phyloP scores from a whole-genome alignment of 1,140 invertebrate genomes.

The Ericerus pela region DNA sequence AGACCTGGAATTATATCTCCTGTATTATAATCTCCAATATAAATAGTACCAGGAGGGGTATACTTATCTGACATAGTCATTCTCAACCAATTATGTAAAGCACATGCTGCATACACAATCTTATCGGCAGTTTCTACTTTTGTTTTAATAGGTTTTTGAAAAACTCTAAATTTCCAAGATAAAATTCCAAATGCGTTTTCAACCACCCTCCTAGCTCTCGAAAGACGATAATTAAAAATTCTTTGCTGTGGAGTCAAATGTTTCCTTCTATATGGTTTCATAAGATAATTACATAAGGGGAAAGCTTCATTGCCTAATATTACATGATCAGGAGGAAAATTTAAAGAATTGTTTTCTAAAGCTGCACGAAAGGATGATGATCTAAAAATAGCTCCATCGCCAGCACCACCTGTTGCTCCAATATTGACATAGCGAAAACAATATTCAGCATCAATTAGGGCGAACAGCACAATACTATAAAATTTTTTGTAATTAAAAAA shows the following conservation, averaged over 20 bases:
- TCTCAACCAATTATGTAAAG: too few relatives aligned
- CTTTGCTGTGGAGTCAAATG: slow-evolving; percentile 22
- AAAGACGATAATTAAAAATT: slow-evolving; percentile 30
- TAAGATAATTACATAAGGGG: slow-evolving; percentile 15
- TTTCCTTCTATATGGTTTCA: slow-evolving; percentile 7
- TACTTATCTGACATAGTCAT: too few relatives aligned
- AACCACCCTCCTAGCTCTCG: slow-evolving; percentile 25
- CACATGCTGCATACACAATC: slow-evolving; percentile 21
- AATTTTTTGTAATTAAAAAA: slow-evolving; percentile 37
- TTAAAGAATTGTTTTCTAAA: slow-evolving; percentile 15
- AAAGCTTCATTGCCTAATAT: slow-evolving; percentile 17
- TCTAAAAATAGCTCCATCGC: slow-evolving; percentile 26
- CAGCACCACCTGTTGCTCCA: slow-evolving; percentile 26
- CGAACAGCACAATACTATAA: slow-evolving; percentile 32
- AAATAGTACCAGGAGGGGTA: too few relatives aligned
- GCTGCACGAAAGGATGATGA: slow-evolving; percentile 22
- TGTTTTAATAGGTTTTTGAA: slow-evolving; percentile 26
- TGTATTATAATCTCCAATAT: too few relatives aligned
- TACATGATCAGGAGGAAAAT: slow-evolving; percentile 13
- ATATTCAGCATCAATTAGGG: slow-evolving; percentile 28
- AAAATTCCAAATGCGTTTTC: slow-evolving; percentile 35
- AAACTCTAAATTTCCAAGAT: slow-evolving; percentile 31
- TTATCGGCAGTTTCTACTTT: slow-evolving; percentile 21
- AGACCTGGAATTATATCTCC: too few relatives aligned
- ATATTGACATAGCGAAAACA: slow-evolving; percentile 25